phyloP scores from a whole-genome alignment of 2,113 vertebrate genomes.

The Triplophysa tibetana region DNA sequence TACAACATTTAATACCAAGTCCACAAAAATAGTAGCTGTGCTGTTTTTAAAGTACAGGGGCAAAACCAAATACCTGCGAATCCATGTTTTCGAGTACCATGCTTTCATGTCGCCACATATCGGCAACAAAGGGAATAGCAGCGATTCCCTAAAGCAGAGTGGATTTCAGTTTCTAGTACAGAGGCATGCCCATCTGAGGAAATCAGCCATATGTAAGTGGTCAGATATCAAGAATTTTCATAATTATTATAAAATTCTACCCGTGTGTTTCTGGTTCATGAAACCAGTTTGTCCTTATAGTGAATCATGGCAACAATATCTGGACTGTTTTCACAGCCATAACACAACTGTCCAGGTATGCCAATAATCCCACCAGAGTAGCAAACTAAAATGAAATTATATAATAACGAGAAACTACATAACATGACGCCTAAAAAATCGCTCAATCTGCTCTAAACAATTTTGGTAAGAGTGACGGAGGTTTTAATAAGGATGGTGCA shows the following conservation, averaged over 20 bases:
- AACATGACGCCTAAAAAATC: too few relatives aligned
- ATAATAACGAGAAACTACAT: too few relatives aligned
- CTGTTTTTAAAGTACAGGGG: background rate
- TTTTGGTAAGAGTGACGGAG: background rate
- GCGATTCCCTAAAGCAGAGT: background rate
- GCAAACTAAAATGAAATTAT: too few relatives aligned
- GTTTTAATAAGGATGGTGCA: background rate
- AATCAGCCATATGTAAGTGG: background rate
- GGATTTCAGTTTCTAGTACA: background rate
- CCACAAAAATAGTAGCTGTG: background rate
- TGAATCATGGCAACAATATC: too few relatives aligned
- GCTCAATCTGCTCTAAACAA: too few relatives aligned
- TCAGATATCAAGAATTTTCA: background rate
- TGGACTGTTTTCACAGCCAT: too few relatives aligned
- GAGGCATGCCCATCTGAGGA: background rate
- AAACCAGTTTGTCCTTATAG: too few relatives aligned
- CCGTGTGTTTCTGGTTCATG: too few relatives aligned
- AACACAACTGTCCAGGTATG: too few relatives aligned
- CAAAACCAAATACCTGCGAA: background rate
- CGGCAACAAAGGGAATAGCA: constrained; percentile 18
- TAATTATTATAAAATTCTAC: too few relatives aligned
- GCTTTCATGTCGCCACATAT: constrained; percentile 34
- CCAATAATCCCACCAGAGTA: too few relatives aligned
- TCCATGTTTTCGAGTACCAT: background rate
- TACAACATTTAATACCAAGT: background rate